Base-by-base conservation (phyloP, 2,888 invertebrate species). In the Spialia ferax region DNA sequence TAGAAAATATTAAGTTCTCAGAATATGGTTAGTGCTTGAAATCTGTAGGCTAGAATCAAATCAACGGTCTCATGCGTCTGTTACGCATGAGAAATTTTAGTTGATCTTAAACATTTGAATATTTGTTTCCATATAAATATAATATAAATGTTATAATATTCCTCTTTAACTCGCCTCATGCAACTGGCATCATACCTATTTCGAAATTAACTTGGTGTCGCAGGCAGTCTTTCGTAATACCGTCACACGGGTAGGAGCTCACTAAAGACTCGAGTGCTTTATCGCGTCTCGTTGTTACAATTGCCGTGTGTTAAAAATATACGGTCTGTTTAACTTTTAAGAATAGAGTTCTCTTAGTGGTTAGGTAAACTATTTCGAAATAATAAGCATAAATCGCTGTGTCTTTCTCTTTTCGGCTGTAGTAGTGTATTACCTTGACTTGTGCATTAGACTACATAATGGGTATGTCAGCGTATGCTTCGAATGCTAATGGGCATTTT, bases 231-330 rank as follows among this genome's bases (percentile, higher is more conserved):
- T 56, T 68, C 56, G 70, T 56, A 67, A 69, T 68, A 63, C 63
- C 69, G 69, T 71, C 70, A 70, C 63, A 60, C 66, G 67, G 59
- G 69, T 70, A 71, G 69, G 42, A 68, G 70, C 70, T 45, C 59
- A 66, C 67, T 69, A 69, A 71, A 61, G 70, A 69, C 57, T 69
- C 22, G 18, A 13, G 61, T 50, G 63, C 62, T 59, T 13, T 6
- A 42, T 50, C 63, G 62, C 59, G 65, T 29, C 35, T 5, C 18
- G n/a, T n/a, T n/a, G n/a, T n/a, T n/a, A n/a, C n/a, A n/a, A n/a
- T 20, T 18, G 38, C 15, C 38, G 26, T 54, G 52, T 23, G 52
- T 62, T 50, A 32, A 18, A 15, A 10, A 23, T 13, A 26, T 23
- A 26, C 15, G 52, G 26, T 52, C 52, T 52, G n/a, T 52, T 52